Evolutionary conservation across 2,113 vertebrate genomes (phyloP).

Genomic region (Phylloscopus whistleri): DNA sequence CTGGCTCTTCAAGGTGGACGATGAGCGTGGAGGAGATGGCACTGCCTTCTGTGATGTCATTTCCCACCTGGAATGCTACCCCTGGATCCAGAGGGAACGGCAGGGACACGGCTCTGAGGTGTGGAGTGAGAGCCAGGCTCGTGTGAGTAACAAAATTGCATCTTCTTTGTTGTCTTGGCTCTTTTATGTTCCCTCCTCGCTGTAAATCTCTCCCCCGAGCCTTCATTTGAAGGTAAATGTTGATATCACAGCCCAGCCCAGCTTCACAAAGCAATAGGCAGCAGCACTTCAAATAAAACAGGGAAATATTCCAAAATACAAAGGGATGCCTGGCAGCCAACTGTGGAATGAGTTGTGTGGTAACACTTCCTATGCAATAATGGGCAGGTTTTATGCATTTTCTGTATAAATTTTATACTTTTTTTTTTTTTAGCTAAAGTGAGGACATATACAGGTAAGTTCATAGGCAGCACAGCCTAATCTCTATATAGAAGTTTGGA

Average conservation of each 20-base stretch:
- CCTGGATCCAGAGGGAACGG: constrained; percentile 70
- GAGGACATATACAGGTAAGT: not conserved
- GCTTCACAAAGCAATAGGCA: not conserved
- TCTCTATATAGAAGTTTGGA: not conserved
- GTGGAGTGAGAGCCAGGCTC: constrained; percentile 76
- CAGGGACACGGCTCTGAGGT: constrained; percentile 17
- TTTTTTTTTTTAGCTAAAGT: not conserved
- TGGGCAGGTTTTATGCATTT: not conserved
- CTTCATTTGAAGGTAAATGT: not conserved
- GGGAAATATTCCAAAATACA: not conserved
- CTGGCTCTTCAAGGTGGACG: constrained; percentile 87
- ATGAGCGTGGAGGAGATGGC: constrained; percentile 72
- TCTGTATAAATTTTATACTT: not conserved
- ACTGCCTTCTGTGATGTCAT: constrained; percentile 82
- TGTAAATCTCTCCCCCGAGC: not conserved
- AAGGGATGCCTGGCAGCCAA: not conserved
- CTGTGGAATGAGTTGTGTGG: rapidly evolving
- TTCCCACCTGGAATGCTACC: constrained; percentile 71
- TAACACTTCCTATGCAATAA: not conserved
- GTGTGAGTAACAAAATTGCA: constrained; percentile 64
- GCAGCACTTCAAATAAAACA: not conserved
- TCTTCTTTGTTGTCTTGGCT: not conserved
- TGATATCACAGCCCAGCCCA: not conserved
- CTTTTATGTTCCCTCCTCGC: not conserved
- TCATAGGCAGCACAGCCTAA: not conserved